Evolutionary conservation across 2,888 invertebrate genomes (phyloP).

Genomic region (Matsumyia berberina): DNA sequence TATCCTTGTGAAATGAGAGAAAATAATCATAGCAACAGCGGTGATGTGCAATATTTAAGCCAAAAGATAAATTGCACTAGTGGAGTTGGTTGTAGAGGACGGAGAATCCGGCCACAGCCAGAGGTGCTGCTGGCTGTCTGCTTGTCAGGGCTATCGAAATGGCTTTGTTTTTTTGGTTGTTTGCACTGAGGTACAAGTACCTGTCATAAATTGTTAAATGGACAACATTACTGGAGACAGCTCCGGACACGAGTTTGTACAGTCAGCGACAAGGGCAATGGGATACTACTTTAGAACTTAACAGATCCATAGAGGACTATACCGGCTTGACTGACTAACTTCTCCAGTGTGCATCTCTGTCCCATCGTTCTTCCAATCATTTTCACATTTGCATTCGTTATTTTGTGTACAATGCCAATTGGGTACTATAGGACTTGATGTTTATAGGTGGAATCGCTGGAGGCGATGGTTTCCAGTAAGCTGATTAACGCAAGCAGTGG

Average conservation of each 20-base stretch:
- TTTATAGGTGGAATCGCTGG: no score
- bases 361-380: no score
- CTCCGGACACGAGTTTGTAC: neutral
- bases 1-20: conserved; percentile 52
- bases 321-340: no score
- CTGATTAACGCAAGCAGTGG: no score
- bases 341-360: no score
- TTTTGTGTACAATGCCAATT: no score
- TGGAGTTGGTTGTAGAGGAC: conserved; percentile 8
- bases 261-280: conserved; percentile 12
- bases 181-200: conserved; percentile 47
- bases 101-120: conserved; percentile 20
- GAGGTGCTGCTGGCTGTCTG: conserved; percentile 18
- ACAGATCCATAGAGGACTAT: no score
- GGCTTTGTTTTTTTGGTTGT: conserved; percentile 25
- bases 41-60: conserved; percentile 49
- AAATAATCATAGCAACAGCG: conserved; percentile 47
- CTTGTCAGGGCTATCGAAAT: conserved; percentile 38
- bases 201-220: conserved; percentile 69
- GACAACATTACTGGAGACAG: neutral
- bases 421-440: no score
- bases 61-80: conserved; percentile 37
- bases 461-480: no score
- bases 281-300: no score
- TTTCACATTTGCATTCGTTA: no score